Conservation (phyloP, 2,888 invertebrate species). For the Pristionchus entomophagus region DNA sequence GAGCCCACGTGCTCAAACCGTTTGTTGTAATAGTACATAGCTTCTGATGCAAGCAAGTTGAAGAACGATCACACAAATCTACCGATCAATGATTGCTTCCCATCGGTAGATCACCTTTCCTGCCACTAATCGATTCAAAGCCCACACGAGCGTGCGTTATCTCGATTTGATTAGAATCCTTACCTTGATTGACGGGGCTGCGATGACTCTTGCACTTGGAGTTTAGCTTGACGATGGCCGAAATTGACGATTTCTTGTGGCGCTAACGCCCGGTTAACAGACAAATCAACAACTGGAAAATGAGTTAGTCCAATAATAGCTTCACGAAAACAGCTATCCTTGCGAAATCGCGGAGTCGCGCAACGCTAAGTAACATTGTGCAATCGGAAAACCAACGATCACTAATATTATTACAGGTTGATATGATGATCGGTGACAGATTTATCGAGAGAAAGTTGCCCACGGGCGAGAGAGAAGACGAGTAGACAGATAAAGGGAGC, state of each 20-base stretch:
- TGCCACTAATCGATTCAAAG: slow-evolving; percentile 1
- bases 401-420: slow-evolving; percentile 4
- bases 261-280: too few species aligned
- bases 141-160: not conserved
- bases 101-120: not conserved
- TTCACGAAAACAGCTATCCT: not conserved
- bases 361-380: not conserved
- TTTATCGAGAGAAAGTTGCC: slow-evolving; percentile 1
- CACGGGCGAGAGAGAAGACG: not conserved
- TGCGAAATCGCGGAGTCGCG: slow-evolving; percentile 1
- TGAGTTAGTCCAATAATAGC: not conserved
- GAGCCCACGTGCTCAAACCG: not conserved
- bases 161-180: slow-evolving; percentile 24
- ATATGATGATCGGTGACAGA: not conserved
- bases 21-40: slow-evolving; percentile 31
- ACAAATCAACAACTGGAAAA: slow-evolving; percentile 35
- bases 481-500: not conserved
- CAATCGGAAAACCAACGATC: not conserved
- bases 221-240: not conserved
- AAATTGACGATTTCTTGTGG: too few species aligned
- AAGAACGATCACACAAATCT: not conserved
- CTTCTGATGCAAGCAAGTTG: not conserved
- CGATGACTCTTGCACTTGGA: not conserved
- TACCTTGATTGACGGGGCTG: slow-evolving; percentile 34
- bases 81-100: not conserved